These are phyloP conservation scores for Athene noctua DNA, from an alignment of 2,113 vertebrate genomes.

Conservation along the genomic window DNA sequence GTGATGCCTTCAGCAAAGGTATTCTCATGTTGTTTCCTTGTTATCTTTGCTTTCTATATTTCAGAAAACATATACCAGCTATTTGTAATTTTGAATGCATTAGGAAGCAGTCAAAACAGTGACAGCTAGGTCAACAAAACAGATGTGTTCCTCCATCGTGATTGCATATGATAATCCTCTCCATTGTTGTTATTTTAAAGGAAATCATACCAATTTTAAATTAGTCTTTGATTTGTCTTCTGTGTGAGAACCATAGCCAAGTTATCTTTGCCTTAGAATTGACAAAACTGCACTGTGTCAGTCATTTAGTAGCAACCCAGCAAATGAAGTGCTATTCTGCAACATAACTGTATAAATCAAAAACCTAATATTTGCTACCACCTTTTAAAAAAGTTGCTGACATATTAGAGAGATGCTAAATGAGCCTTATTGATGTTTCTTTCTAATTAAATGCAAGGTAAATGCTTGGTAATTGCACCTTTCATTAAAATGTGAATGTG, in stretches of 20 bases:
- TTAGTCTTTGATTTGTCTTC: slow-evolving; percentile 27
- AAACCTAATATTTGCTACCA: slow-evolving; percentile 49
- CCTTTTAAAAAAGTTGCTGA: slow-evolving; percentile 55
- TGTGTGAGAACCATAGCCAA: background rate
- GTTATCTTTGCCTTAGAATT: slow-evolving; percentile 16
- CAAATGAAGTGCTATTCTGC: background rate
- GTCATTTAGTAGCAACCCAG: background rate
- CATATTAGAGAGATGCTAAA: slow-evolving; percentile 50
- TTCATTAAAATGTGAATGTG: slow-evolving; percentile 65
- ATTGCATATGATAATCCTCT: slow-evolving; percentile 7
- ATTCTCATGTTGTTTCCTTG: background rate
- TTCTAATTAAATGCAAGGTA: slow-evolving; percentile 70
- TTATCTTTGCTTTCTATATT: background rate
- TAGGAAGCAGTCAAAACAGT: slow-evolving; percentile 21
- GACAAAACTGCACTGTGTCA: background rate
- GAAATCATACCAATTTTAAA: slow-evolving; percentile 48
- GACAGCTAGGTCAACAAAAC: slow-evolving; percentile 34
- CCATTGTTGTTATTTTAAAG: slow-evolving; percentile 28
- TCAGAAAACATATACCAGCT: background rate
- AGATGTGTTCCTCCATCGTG: background rate
- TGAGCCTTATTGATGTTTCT: slow-evolving; percentile 65
- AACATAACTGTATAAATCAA: slow-evolving; percentile 58
- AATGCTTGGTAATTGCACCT: slow-evolving; percentile 52
- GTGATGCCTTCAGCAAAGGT: background rate
- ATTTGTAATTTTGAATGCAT: slow-evolving; percentile 12